These are phyloP conservation scores for Anolis sagrei DNA, from an alignment of 2,113 vertebrate species.

Conservation along the genomic window DNA sequence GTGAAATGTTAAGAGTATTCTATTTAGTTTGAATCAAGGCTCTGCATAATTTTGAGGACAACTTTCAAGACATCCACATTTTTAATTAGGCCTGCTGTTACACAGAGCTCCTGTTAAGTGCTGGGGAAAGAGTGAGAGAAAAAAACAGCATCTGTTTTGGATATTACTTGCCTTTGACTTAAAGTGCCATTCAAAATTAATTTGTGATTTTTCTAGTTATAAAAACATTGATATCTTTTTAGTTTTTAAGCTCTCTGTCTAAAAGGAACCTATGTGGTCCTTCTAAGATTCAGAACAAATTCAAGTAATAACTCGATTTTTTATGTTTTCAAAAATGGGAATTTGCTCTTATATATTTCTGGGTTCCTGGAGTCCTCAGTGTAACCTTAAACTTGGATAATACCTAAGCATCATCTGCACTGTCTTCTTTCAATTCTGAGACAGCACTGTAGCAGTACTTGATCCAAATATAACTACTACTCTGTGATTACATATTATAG, in stretches of 20 bases:
- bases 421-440: not conserved
- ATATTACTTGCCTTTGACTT: not conserved
- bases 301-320: no score
- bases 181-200: not conserved
- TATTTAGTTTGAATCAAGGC: no score
- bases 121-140: not conserved
- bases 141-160: not conserved
- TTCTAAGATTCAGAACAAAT: no score
- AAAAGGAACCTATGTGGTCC: no score
- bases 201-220: not conserved
- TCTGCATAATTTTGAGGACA: not conserved
- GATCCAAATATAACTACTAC: no score
- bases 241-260: no score
- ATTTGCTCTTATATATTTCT: not conserved
- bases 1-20: no score
- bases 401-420: not conserved
- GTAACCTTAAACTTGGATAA: not conserved
- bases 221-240: not conserved
- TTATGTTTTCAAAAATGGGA: no score
- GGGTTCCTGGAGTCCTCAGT: not conserved
- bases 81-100: not conserved
- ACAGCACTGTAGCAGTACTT: not conserved
- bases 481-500: no score
- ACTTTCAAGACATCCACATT: not conserved
- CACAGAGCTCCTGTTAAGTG: no score